Percentiles rank a stretch among this genome's conserved stretches.
phyloP scores from a whole-genome alignment of 2,113 vertebrate species.

The Cebus imitator region DNA sequence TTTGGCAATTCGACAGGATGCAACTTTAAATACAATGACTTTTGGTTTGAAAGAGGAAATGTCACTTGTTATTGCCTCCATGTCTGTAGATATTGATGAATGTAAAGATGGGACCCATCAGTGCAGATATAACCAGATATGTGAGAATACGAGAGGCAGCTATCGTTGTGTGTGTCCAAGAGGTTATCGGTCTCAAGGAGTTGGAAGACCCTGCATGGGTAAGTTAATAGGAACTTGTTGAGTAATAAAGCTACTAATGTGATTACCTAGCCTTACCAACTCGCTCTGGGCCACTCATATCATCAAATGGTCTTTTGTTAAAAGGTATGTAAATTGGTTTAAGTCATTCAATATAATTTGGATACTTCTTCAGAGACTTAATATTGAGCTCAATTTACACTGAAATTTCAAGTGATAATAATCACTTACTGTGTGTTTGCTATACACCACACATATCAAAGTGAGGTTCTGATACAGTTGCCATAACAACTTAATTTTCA shows the following conservation, averaged over 20 bases:
- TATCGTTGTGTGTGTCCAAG: slow-evolving; percentile 94
- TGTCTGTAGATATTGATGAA: slow-evolving; percentile 92
- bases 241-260: background rate
- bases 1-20: background rate
- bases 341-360: background rate
- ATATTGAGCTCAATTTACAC: background rate
- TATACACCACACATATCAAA: background rate
- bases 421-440: background rate
- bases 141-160: slow-evolving; percentile 94
- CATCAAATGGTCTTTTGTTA: background rate
- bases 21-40: background rate
- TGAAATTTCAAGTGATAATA: slow-evolving; percentile 2
- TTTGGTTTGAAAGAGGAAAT: background rate
- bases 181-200: slow-evolving; percentile 92
- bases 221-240: slow-evolving; percentile 73
- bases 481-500: background rate
- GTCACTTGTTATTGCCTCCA: slow-evolving; percentile 40
- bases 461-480: background rate
- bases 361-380: background rate
- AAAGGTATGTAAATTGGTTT: background rate
- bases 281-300: background rate
- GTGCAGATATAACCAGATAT: slow-evolving; percentile 96
- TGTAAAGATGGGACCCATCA: slow-evolving; percentile 94
- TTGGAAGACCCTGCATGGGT: slow-evolving; percentile 93
- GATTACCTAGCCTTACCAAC: background rate